phyloP scores from a whole-genome alignment of 2,113 vertebrate genomes.

The Fulica atra region DNA sequence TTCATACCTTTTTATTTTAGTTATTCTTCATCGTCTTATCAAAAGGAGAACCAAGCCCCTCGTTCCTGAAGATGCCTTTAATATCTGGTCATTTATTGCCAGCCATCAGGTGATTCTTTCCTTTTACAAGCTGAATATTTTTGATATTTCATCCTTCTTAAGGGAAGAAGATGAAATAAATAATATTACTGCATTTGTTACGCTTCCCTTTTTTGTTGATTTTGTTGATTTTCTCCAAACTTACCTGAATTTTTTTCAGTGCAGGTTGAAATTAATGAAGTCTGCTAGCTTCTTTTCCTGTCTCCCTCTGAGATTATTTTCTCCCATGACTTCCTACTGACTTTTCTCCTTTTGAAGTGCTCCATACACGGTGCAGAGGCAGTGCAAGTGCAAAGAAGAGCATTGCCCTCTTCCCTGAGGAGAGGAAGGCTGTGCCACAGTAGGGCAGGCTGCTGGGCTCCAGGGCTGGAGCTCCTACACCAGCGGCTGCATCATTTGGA shows the following conservation, averaged over 20 bases:
- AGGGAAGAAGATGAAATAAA: not conserved
- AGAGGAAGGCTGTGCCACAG: not conserved
- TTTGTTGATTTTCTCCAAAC: not conserved
- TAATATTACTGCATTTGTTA: not conserved
- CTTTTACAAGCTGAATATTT: not conserved
- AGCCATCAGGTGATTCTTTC: not conserved
- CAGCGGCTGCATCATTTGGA: not conserved
- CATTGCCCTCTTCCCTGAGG: fast-evolving
- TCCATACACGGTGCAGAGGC: not conserved
- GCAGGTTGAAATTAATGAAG: not conserved
- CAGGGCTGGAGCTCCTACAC: not conserved
- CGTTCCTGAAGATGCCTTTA: not conserved
- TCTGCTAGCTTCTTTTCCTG: not conserved
- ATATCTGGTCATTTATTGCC: not conserved
- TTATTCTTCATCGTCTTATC: not conserved
- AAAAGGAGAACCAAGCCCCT: not conserved
- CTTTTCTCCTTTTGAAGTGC: not conserved
- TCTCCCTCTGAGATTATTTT: not conserved
- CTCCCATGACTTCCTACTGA: not conserved
- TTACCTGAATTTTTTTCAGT: not conserved
- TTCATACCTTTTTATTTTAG: not conserved
- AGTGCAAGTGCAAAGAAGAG: not conserved
- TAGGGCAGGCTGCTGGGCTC: not conserved
- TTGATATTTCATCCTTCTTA: not conserved
- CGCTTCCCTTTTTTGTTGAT: not conserved